Conservation (phyloP, 2,797 vertebrate species). For the Tokudaia muenninki region DNA sequence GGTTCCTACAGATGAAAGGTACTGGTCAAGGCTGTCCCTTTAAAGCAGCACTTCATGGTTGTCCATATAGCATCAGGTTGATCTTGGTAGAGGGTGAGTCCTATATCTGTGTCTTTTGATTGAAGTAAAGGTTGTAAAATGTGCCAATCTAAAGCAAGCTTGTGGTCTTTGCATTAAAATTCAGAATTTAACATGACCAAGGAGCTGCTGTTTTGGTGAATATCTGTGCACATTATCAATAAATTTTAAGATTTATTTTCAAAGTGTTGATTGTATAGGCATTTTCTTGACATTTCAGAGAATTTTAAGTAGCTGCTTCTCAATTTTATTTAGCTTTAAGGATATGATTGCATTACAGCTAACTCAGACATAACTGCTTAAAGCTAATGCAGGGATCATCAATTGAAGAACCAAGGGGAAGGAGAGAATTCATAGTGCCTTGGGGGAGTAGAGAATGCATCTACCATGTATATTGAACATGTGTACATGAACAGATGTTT, state of each 20-base stretch:
- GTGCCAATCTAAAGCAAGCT: slow-evolving; percentile 45
- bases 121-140: slow-evolving; percentile 43
- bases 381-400: slow-evolving; percentile 42
- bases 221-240: slow-evolving; percentile 11
- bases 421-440: background rate
- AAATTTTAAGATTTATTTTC: slow-evolving; percentile 50
- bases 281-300: slow-evolving; percentile 64
- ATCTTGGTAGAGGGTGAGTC: background rate
- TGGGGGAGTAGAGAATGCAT: fast-evolving
- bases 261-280: slow-evolving; percentile 40
- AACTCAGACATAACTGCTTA: slow-evolving; percentile 62
- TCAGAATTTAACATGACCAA: slow-evolving; percentile 39
- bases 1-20: background rate
- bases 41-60: background rate
- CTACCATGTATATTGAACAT: background rate
- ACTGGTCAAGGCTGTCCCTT: background rate
- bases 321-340: slow-evolving; percentile 73
- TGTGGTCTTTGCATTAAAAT: slow-evolving; percentile 40
- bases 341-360: slow-evolving; percentile 43
- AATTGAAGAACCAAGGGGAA: background rate
- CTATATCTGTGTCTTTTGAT: slow-evolving; percentile 27
- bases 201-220: background rate
- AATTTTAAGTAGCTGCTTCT: slow-evolving; percentile 69
- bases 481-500: background rate
- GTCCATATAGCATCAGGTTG: background rate